These are phyloP conservation scores for Thermophis baileyi DNA, from an alignment of 2,113 vertebrate species.

Conservation along the genomic window DNA sequence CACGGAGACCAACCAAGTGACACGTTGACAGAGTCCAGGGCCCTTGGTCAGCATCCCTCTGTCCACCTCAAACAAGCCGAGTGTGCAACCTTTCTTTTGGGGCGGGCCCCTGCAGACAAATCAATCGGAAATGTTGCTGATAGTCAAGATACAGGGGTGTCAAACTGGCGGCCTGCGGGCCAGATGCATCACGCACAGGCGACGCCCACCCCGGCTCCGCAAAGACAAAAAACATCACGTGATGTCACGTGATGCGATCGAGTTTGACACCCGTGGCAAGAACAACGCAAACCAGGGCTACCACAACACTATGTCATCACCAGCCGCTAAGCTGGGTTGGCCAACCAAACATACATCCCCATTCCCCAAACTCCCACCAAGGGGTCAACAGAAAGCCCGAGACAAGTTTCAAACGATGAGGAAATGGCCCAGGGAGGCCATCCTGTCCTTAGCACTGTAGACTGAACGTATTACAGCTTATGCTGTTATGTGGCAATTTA, in stretches of 20 bases:
- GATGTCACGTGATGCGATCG: no score
- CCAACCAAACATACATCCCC: neutral
- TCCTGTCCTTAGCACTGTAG: no score
- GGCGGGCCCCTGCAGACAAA: neutral
- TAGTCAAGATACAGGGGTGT: neutral
- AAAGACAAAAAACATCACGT: no score
- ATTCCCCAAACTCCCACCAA: neutral
- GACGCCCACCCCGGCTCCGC: no score
- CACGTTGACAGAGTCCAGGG: neutral
- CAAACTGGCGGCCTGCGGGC: no score
- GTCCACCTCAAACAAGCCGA: neutral
- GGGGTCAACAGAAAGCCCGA: neutral
- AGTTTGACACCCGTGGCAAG: neutral
- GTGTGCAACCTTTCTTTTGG: neutral
- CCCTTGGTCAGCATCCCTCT: neutral
- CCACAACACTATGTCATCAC: neutral
- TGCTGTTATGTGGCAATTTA: neutral
- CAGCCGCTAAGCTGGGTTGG: neutral
- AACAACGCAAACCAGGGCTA: neutral
- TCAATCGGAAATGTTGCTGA: neutral
- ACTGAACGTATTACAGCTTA: neutral
- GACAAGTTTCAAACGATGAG: neutral
- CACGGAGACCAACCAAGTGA: neutral
- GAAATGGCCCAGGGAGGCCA: neutral
- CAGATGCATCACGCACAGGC: no score